Percentiles rank a stretch among this genome's conserved stretches.
phyloP scores from a whole-genome alignment of 2,888 invertebrate species.

The Marronus borbonicus region DNA sequence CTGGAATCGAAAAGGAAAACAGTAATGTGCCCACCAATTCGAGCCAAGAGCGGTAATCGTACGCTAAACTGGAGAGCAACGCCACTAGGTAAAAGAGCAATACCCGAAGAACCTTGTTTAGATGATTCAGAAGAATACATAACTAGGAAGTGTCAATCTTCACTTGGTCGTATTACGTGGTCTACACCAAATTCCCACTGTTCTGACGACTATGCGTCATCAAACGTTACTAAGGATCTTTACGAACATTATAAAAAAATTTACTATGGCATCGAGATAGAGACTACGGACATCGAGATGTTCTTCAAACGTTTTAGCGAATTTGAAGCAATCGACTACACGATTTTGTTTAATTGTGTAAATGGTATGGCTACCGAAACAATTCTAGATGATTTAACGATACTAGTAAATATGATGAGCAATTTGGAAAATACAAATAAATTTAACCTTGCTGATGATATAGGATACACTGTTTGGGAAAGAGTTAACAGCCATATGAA shows the following conservation, averaged over 20 bases:
- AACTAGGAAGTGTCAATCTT: neutral
- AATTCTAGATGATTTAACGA: neutral
- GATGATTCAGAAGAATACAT: neutral
- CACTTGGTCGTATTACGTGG: neutral
- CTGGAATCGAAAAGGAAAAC: neutral
- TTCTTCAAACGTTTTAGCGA: neutral
- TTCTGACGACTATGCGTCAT: neutral
- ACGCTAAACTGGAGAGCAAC: conserved; percentile 4
- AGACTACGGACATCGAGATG: neutral
- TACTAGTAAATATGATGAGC: conserved; percentile 8
- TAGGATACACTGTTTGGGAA: neutral
- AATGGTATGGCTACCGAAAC: neutral
- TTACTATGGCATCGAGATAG: neutral
- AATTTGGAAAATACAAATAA: neutral
- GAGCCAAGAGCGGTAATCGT: neutral
- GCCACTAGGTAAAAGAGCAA: neutral
- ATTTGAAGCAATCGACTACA: conserved; percentile 6
- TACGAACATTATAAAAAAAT: neutral
- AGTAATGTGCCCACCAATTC: neutral
- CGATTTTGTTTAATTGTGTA: conserved; percentile 9
- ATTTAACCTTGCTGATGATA: neutral
- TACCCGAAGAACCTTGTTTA: conserved; percentile 1
- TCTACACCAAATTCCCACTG: neutral
- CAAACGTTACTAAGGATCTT: neutral
- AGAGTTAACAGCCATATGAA: neutral